These are phyloP conservation scores for Peromyscus leucopus DNA, from an alignment of 2,113 vertebrate species.

Conservation along the genomic window DNA sequence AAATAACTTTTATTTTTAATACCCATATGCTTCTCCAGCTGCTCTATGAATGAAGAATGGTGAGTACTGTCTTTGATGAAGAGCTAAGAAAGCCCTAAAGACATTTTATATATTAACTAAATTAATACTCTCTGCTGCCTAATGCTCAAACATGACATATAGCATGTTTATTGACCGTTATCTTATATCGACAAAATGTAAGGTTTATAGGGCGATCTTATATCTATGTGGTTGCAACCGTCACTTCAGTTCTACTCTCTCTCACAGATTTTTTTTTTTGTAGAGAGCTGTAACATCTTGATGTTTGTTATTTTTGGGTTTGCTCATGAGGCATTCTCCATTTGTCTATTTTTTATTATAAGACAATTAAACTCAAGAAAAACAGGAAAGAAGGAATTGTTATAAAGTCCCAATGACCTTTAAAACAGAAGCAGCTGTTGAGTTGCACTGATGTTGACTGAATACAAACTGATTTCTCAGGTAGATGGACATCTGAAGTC, in stretches of 20 bases:
- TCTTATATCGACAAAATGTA: neutral
- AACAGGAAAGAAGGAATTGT: conserved; percentile 78
- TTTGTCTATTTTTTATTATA: conserved; percentile 80
- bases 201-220: neutral
- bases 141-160: neutral
- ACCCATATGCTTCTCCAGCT: neutral
- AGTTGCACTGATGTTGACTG: conserved; percentile 65
- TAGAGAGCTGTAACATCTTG: neutral
- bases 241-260: neutral
- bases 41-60: fast-evolving
- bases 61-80: neutral
- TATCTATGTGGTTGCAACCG: neutral
- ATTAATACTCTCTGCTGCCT: neutral
- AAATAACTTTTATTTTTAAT: neutral
- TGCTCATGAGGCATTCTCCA: conserved; percentile 60
- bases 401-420: conserved; percentile 79
- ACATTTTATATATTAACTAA: neutral
- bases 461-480: conserved; percentile 74
- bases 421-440: conserved; percentile 85
- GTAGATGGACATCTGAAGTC: conserved; percentile 59
- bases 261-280: neutral
- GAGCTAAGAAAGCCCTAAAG: neutral
- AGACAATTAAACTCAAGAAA: conserved; percentile 75
- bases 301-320: conserved; percentile 74
- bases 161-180: neutral